Evolutionary conservation across 2,888 invertebrate species (phyloP).

Genomic region (Chaetoderma sp.): DNA sequence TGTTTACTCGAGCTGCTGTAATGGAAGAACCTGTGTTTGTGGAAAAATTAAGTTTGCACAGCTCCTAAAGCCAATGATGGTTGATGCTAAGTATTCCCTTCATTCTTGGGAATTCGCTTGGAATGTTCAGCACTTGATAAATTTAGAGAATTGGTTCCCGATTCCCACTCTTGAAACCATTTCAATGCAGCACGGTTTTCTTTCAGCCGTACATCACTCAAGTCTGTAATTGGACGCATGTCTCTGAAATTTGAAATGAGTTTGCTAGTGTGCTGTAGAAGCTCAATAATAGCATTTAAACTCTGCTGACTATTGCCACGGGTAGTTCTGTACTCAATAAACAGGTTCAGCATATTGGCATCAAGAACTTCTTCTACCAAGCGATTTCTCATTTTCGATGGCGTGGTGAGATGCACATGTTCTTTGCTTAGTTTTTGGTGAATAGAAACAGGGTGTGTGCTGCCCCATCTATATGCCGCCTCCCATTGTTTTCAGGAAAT

Average conservation of each 20-base stretch:
- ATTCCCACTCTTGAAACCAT: conserved; percentile 31
- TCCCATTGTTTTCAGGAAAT: conserved; percentile 34
- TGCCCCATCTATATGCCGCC: conserved; percentile 30
- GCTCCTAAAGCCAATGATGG: not conserved
- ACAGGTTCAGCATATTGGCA: conserved; percentile 31
- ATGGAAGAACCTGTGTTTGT: not conserved
- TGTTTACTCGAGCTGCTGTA: not conserved
- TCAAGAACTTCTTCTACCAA: conserved; percentile 34
- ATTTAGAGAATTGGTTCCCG: not conserved
- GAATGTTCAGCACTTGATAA: not conserved
- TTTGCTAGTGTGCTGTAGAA: conserved; percentile 19
- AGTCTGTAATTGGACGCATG: conserved; percentile 17
- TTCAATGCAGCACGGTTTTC: conserved; percentile 10
- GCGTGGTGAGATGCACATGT: conserved; percentile 27
- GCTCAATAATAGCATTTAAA: conserved; percentile 25
- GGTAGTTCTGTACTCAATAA: conserved; percentile 24
- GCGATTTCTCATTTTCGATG: conserved; percentile 37
- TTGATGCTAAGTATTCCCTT: not conserved
- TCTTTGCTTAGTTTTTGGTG: conserved; percentile 30
- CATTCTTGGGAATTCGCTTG: not conserved
- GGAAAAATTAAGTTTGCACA: not conserved
- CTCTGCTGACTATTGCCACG: conserved; percentile 17
- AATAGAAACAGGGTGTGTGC: conserved; percentile 27
- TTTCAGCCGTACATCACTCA: conserved; percentile 19
- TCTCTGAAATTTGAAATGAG: conserved; percentile 23